Percentiles rank a stretch among this genome's conserved stretches.
Evolutionary conservation across 2,797 vertebrate species (phyloP).

Genomic region (Orientallactaga sibirica): DNA sequence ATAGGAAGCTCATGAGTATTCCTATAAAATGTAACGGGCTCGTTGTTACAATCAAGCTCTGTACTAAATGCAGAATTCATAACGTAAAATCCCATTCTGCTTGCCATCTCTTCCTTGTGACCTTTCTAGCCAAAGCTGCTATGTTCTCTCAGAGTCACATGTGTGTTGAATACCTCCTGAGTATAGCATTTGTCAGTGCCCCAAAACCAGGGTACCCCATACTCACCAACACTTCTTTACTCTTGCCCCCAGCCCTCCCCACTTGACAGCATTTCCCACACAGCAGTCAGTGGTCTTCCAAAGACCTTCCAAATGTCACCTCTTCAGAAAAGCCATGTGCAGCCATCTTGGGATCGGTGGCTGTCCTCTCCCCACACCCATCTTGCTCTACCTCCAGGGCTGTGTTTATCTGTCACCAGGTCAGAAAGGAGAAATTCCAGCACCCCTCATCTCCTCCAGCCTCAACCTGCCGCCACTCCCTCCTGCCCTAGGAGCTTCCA

Average conservation of each 20-base stretch:
- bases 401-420: neutral
- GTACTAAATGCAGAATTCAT: neutral
- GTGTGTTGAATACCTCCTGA: neutral
- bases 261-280: neutral
- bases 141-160: neutral
- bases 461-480: too few relatives aligned
- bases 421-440: too few relatives aligned
- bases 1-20: neutral
- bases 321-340: neutral
- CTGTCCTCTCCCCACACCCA: too few relatives aligned
- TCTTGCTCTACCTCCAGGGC: neutral
- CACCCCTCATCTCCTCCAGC: too few relatives aligned
- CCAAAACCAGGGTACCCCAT: neutral
- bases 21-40: neutral
- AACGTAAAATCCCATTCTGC: neutral
- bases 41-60: slow-evolving; percentile 13
- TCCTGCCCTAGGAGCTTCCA: too few relatives aligned
- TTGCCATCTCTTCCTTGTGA: neutral
- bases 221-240: neutral
- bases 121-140: neutral
- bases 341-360: neutral
- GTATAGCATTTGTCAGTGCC: neutral
- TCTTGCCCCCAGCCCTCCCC: neutral
- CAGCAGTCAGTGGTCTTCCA: neutral
- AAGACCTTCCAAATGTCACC: neutral